A percentile compares a stretch with the other conserved stretches of the same genome.
Evolutionary conservation across 2,113 vertebrate genomes (phyloP).

Genomic region (Phyllostomus discolor): DNA sequence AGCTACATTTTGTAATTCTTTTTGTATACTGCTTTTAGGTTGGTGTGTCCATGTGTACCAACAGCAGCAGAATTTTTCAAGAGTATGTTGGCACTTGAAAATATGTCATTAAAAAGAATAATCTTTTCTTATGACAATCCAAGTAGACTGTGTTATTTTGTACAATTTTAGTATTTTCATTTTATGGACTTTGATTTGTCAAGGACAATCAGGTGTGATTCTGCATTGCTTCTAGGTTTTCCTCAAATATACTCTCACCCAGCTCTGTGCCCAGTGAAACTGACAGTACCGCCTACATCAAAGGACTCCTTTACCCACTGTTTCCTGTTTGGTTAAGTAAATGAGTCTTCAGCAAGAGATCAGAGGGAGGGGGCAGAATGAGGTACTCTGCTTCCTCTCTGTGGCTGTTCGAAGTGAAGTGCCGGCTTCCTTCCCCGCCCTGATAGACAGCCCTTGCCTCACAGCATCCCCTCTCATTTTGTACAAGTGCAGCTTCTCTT

Average conservation of each 20-base stretch:
- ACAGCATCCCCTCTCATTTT: background rate
- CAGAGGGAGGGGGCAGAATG: background rate
- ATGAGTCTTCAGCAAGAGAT: background rate
- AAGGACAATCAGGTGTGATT: background rate
- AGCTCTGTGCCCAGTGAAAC: background rate
- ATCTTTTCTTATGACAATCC: background rate
- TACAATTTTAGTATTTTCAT: background rate
- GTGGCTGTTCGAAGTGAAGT: background rate
- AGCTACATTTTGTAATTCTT: background rate
- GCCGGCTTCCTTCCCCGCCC: background rate
- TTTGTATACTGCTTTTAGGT: background rate
- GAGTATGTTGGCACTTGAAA: background rate
- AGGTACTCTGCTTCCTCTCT: background rate
- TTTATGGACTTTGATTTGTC: background rate
- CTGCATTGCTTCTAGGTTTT: background rate
- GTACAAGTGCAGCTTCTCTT: background rate
- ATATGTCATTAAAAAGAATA: background rate
- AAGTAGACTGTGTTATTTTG: background rate
- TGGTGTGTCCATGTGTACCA: background rate
- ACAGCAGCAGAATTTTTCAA: background rate
- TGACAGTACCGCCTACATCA: background rate
- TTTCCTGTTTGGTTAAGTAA: background rate
- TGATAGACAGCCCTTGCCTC: background rate
- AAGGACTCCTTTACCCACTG: background rate
- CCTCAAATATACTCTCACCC: background rate